A percentile compares a stretch with the other conserved stretches of the same genome.
Evolutionary conservation across 2,113 vertebrate genomes (phyloP).

Genomic region (Sceloporus undulatus): DNA sequence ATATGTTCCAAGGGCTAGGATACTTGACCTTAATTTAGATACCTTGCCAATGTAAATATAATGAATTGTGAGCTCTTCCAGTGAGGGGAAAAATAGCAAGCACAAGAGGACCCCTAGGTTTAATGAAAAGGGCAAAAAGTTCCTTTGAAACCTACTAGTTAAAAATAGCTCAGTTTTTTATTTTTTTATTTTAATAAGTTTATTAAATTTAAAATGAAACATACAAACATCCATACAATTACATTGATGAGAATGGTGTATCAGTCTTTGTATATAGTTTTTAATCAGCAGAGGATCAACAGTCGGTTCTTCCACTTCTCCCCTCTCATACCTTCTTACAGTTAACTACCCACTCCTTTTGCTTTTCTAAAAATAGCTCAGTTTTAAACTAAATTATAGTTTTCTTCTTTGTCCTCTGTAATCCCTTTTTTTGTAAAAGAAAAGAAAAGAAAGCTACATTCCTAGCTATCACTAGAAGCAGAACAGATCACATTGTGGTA

Average conservation of each 20-base stretch:
- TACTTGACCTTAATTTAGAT: neutral
- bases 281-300: too few relatives aligned
- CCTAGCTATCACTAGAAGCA: conserved; percentile 33
- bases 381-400: conserved; percentile 28
- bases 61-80: neutral
- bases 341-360: too few relatives aligned
- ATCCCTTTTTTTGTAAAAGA: conserved; percentile 1
- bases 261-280: too few relatives aligned
- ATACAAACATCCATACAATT: too few relatives aligned
- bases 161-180: conserved; percentile 22
- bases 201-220: too few relatives aligned
- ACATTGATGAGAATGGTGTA: too few relatives aligned
- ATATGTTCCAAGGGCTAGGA: neutral
- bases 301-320: too few relatives aligned
- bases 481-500: conserved; percentile 34
- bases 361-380: too few relatives aligned
- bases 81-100: conserved; percentile 33
- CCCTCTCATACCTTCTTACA: too few relatives aligned
- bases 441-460: conserved; percentile 43
- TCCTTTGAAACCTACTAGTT: neutral
- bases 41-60: neutral
- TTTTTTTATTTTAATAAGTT: too few relatives aligned
- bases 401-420: conserved; percentile 31
- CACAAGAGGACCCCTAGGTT: fast-evolving
- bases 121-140: neutral